Evolutionary conservation across 1,140 invertebrate species (phyloP), one percentile per base, ranked within the genome.

Genomic region (Zophobas atratus): DNA sequence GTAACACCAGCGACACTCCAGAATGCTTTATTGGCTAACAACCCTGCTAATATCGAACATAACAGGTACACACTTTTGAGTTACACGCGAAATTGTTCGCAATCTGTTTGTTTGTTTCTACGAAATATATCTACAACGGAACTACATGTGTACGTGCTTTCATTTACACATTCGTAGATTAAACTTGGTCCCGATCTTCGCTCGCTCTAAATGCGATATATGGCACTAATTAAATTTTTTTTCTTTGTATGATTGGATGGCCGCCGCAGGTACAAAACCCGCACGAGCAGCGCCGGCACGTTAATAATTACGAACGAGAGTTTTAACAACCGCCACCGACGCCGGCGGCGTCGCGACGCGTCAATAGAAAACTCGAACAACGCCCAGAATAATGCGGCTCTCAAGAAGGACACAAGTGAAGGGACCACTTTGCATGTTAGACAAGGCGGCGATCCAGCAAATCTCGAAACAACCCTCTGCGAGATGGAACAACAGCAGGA

Each of bases 281-380:
- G 88, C 56, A 87, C 86, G 70, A 86, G 87, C 78, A 87, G 87
- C 70, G 88, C 88, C n/a, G 88, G 88, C 55, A 89, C 87, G 33
- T 81, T 89, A 74, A 84, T 89, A 53, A 86, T 89, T 57, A 84
- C 83, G 48, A 86, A 88, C 34, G 88, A 89, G 75, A 88, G 87
- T 83, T 86, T 88, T 57, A 86, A 83, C 75, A 82, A 83, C 20
- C 53, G 80, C 43, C 75, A 85, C 35, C 80, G 83, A 33, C 83
- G 85, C 35, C 67, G 70, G 6, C 70, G 77, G 35, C 70, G 77
- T 60, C 56, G 60, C 36, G 56, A 75, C 57, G 73, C 56, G 53
- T 56, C 72, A 57, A 32, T 81, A 70, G 43, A 53, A 74, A 78
- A 60, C 77, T 39, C 39, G 60, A 67, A 67, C 60, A 67, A 67